A percentile compares a stretch with the other conserved stretches of the same genome.
These are phyloP conservation scores for Carabus problematicus DNA, from an alignment of 2,888 invertebrate species.

Conservation along the genomic window DNA sequence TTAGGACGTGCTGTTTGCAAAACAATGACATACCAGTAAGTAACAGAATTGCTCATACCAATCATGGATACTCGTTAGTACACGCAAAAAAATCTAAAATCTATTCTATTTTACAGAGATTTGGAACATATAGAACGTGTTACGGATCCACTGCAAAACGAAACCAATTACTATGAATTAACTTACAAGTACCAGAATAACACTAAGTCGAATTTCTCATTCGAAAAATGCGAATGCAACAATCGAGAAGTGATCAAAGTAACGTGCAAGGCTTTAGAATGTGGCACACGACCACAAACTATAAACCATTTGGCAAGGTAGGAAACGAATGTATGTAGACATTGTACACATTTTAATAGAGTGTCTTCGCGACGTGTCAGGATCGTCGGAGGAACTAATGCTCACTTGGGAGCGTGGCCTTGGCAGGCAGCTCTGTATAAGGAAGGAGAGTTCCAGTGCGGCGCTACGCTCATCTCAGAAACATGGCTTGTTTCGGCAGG, in stretches of 20 bases:
- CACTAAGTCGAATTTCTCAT: conserved; percentile 69
- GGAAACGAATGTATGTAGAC: not conserved
- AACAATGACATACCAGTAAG: conserved; percentile 78
- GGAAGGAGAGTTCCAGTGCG: conserved; percentile 85
- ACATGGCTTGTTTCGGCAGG: conserved; percentile 81
- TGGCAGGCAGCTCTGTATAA: conserved; percentile 88
- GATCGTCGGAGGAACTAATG: conserved; percentile 82
- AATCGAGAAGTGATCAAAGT: conserved; percentile 71
- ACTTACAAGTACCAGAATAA: conserved; percentile 64
- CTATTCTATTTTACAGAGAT: conserved; percentile 52
- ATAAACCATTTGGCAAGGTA: conserved; percentile 74
- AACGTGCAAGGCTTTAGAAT: conserved; percentile 72
- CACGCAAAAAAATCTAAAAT: not conserved
- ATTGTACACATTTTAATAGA: conserved; percentile 2
- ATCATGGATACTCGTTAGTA: not conserved
- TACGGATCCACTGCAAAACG: conserved; percentile 48
- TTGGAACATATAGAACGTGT: conserved; percentile 58
- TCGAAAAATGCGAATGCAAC: conserved; percentile 69
- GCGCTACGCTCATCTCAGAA: conserved; percentile 74
- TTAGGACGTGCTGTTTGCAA: conserved; percentile 78
- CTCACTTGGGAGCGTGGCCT: conserved; percentile 80
- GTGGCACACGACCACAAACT: conserved; percentile 74
- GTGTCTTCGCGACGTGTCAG: conserved; percentile 62
- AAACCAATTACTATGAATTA: conserved; percentile 66
- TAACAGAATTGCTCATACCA: conserved; percentile 42